A percentile compares a stretch with the other conserved stretches of the same genome.
phyloP scores from a whole-genome alignment of 2,113 vertebrate species.

The Mionectes macconnelli region DNA sequence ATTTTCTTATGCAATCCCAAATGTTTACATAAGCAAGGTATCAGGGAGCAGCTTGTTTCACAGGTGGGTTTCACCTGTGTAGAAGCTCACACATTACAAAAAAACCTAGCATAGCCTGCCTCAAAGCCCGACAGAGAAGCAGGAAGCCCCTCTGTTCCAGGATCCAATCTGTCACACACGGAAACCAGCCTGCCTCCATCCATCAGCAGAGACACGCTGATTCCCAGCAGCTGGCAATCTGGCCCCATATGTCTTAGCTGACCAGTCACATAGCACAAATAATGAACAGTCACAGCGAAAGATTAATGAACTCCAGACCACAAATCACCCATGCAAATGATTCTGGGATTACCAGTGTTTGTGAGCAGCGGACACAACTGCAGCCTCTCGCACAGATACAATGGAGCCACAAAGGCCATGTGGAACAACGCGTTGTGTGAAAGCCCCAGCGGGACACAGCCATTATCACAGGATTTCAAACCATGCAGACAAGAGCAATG shows the following conservation, averaged over 20 bases:
- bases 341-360: background rate
- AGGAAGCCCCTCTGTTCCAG: background rate
- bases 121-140: background rate
- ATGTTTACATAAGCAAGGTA: background rate
- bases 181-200: background rate
- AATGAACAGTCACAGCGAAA: conserved; percentile 17
- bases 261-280: background rate
- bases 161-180: background rate
- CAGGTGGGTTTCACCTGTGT: conserved; percentile 25
- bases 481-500: background rate
- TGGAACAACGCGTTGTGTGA: background rate
- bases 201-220: conserved; percentile 5
- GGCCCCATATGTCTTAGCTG: conserved; percentile 23
- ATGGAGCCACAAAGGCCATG: background rate
- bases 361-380: background rate
- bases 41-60: background rate
- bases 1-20: background rate
- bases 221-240: conserved; percentile 42
- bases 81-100: background rate
- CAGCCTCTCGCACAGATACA: background rate
- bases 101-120: background rate
- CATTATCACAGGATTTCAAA: background rate
- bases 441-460: background rate
- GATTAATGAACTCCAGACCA: conserved; percentile 20
- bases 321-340: conserved; percentile 19